Percentiles rank a stretch among this genome's conserved stretches.
phyloP scores from a whole-genome alignment of 2,888 invertebrate species.

The Lepidochrysops patricia region DNA sequence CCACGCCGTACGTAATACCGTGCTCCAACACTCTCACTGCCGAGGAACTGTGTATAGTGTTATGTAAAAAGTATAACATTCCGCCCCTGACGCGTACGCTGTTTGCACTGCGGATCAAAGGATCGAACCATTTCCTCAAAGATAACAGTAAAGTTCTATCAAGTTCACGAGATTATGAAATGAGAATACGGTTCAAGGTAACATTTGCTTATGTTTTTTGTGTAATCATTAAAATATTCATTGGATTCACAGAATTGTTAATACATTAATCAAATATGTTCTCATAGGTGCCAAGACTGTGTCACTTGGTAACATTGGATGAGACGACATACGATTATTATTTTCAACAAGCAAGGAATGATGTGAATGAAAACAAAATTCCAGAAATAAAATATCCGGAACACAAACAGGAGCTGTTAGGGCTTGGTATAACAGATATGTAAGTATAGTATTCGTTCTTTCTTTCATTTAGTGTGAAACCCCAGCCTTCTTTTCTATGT shows the following conservation, averaged over 20 bases:
- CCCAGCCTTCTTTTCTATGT: not conserved
- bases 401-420: slow-evolving; percentile 84
- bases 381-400: slow-evolving; percentile 86
- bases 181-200: slow-evolving; percentile 87
- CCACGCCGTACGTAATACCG: slow-evolving; percentile 52
- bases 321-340: slow-evolving; percentile 86
- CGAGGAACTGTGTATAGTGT: slow-evolving; percentile 81
- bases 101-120: slow-evolving; percentile 81
- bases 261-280: slow-evolving; percentile 9
- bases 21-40: slow-evolving; percentile 64
- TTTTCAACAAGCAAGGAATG: slow-evolving; percentile 87
- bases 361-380: slow-evolving; percentile 86
- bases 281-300: slow-evolving; percentile 73
- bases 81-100: slow-evolving; percentile 84
- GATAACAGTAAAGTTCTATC: slow-evolving; percentile 69
- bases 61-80: slow-evolving; percentile 83
- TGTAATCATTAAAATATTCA: not conserved
- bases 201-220: slow-evolving; percentile 16
- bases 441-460: slow-evolving; percentile 44
- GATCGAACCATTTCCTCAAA: slow-evolving; percentile 80
- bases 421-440: slow-evolving; percentile 92
- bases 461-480: not conserved
- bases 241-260: not conserved
- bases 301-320: slow-evolving; percentile 79
- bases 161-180: slow-evolving; percentile 77